Evolutionary conservation across 2,797 vertebrate genomes (phyloP), one percentile per base, ranked within the genome.

Genomic region (Pygocentrus nattereri): DNA sequence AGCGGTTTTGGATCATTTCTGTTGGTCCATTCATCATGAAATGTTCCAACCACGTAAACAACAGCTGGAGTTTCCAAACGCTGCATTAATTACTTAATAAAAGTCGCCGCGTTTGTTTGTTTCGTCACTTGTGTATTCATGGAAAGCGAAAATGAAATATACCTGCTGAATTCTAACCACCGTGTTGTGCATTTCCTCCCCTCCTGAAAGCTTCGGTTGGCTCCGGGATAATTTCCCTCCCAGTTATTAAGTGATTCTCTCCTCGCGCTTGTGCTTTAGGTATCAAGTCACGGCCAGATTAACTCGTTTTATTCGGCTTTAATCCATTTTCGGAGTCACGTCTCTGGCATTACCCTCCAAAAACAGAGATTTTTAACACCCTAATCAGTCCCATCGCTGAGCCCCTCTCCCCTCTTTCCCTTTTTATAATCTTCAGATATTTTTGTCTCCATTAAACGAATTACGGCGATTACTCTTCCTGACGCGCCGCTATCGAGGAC

Each of bases 381-480:
- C 50, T 54, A 54, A 54, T 54, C 50, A 54, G 54, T 54, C 15
- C 56, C 65, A 75, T 50, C 18, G 44, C 68, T 47, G 49, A 4
- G 50, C 50, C 50, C 2, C 50, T 19, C 41, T 79, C 64, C 50
- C 76, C 87, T 85, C 79, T 85, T 86, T 82, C 88, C 87, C 81
- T 89, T 91, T 92, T 91, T 89, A 91, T 92, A 93, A 92, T 91
- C 89, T 82, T 87, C 77, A 88, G 87, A 84, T 94, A 93, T 94
- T 94, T 93, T 93, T 81, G 85, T 89, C 91, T 91, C 85, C 86
- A 88, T 92, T 88, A 90, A 92, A 92, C 83, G 89, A 93, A 93
- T 93, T 92, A 91, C 87, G 88, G 82, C 85, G 86, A 93, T 94
- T 94, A 93, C 88, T 93, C 92, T 93, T 90, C 72, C 86, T 92